These are phyloP conservation scores for Bathybates hornii DNA, from an alignment of 2,113 vertebrate species.

Conservation along the genomic window DNA sequence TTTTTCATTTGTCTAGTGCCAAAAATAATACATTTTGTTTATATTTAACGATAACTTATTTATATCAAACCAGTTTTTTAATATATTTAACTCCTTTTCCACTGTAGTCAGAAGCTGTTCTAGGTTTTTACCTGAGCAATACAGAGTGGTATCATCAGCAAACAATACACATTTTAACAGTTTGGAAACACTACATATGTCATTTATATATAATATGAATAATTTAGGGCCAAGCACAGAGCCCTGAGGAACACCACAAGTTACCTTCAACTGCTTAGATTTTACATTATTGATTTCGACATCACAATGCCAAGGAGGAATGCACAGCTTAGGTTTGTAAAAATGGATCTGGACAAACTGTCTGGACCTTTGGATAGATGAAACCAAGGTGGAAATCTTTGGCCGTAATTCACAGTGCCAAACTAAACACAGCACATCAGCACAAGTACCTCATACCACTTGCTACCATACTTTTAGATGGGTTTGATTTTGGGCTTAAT, in stretches of 20 bases:
- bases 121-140: background rate
- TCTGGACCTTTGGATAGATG: too few relatives aligned
- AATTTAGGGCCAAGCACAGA: background rate
- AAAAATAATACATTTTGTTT: fast-evolving
- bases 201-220: background rate
- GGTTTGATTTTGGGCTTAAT: too few relatives aligned
- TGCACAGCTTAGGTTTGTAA: too few relatives aligned
- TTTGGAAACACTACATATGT: fast-evolving
- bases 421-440: too few relatives aligned
- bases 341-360: too few relatives aligned
- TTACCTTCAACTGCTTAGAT: fast-evolving
- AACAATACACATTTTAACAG: background rate
- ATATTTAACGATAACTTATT: background rate
- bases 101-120: background rate
- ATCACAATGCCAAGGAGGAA: too few relatives aligned
- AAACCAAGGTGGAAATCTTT: too few relatives aligned
- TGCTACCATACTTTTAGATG: too few relatives aligned
- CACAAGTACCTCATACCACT: too few relatives aligned
- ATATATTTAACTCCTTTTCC: background rate
- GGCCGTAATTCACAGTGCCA: too few relatives aligned
- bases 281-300: fast-evolving
- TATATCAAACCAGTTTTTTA: background rate
- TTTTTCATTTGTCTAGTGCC: background rate
- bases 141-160: background rate
- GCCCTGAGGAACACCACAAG: background rate